phyloP scores from a whole-genome alignment of 2,888 invertebrate species.

The Notodonta ziczac region DNA sequence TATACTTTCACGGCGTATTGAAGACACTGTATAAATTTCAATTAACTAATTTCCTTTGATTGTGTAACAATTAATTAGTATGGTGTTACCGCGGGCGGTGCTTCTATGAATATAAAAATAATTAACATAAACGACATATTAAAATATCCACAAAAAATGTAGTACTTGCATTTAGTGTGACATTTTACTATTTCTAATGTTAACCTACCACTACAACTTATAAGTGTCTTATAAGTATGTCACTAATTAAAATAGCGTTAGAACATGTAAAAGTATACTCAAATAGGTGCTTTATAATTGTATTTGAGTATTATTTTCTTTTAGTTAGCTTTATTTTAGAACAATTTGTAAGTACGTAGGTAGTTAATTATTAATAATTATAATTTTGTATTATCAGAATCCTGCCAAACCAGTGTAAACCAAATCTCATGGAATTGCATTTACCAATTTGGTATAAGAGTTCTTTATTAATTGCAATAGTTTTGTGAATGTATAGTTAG shows the following conservation, averaged over 20 bases:
- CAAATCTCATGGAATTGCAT: conserved; percentile 4
- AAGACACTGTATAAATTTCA: too few relatives aligned
- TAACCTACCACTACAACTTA: too few relatives aligned
- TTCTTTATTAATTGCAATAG: not conserved
- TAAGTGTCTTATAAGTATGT: too few relatives aligned
- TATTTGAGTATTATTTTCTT: not conserved
- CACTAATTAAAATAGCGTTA: not conserved
- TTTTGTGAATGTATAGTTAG: not conserved
- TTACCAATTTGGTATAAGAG: not conserved
- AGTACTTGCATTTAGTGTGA: too few relatives aligned
- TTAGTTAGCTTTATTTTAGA: not conserved
- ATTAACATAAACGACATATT: too few relatives aligned
- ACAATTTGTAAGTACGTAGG: not conserved
- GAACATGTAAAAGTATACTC: not conserved
- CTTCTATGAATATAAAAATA: not conserved
- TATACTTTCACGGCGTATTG: too few relatives aligned
- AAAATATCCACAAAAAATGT: too few relatives aligned
- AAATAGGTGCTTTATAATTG: not conserved
- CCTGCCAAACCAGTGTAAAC: not conserved
- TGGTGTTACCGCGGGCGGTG: conserved; percentile 15
- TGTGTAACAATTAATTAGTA: conserved; percentile 10
- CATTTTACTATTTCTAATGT: too few relatives aligned
- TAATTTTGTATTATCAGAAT: not conserved
- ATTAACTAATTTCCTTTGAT: conserved; percentile 2
- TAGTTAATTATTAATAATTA: not conserved